Evolutionary conservation across 1,140 invertebrate species (phyloP).

Genomic region (Caligus rogercresseyi): DNA sequence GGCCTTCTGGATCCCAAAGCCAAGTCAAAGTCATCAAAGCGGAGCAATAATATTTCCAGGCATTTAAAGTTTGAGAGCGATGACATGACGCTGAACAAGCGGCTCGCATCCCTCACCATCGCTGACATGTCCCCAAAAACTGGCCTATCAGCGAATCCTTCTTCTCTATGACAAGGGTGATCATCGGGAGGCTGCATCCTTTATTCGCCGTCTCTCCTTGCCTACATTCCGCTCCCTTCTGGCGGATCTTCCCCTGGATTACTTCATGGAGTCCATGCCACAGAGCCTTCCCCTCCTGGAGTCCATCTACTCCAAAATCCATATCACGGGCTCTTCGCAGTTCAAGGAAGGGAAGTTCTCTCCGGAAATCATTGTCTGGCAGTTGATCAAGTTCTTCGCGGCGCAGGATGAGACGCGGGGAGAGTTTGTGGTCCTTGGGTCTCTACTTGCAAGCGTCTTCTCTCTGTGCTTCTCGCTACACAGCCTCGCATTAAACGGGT

Average conservation of each 20-base stretch:
- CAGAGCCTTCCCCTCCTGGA: conserved; percentile 65
- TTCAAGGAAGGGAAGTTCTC: conserved; percentile 21
- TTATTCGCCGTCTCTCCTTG: conserved; percentile 50
- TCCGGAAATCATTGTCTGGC: conserved; percentile 55
- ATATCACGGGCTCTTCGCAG: conserved; percentile 30
- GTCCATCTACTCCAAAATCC: conserved; percentile 55
- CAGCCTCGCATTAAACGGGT: conserved; percentile 39
- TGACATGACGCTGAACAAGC: not conserved
- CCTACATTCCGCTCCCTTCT: conserved; percentile 48
- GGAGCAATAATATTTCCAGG: not conserved
- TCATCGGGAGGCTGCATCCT: conserved; percentile 54
- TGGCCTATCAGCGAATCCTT: conserved; percentile 47
- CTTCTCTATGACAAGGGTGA: conserved; percentile 55
- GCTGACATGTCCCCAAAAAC: conserved; percentile 48
- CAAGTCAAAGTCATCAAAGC: not conserved
- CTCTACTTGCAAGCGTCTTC: conserved; percentile 37
- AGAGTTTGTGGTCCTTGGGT: conserved; percentile 34
- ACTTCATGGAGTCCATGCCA: conserved; percentile 66
- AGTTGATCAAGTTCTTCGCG: conserved; percentile 57
- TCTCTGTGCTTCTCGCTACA: conserved; percentile 36
- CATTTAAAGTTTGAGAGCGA: not conserved
- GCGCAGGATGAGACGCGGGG: conserved; percentile 36
- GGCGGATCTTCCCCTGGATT: conserved; percentile 57
- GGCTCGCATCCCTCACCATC: conserved; percentile 32
- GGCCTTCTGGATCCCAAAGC: no score